These are phyloP conservation scores for Kryptolebias ocellatus DNA, from an alignment of 2,797 vertebrate species.

Conservation along the genomic window DNA sequence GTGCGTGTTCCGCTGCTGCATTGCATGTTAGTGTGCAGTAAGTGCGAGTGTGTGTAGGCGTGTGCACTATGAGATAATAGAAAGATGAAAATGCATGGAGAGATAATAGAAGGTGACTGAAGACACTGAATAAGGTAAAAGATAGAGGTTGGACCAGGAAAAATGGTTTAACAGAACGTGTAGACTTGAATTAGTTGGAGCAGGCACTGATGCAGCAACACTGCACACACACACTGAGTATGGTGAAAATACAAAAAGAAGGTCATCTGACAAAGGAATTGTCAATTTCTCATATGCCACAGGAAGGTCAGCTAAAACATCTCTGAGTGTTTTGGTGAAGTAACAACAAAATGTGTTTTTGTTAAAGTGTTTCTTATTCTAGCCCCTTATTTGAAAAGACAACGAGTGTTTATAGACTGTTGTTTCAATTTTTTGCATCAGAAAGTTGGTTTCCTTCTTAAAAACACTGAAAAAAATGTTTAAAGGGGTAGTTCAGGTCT, in stretches of 20 bases:
- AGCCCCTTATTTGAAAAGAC: background rate
- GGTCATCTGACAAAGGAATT: conserved; percentile 43
- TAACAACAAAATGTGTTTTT: background rate
- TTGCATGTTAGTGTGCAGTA: conserved; percentile 17
- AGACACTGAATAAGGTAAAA: conserved; percentile 42
- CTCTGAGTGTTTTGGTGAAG: background rate
- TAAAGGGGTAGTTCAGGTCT: background rate
- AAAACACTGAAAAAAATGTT: no score
- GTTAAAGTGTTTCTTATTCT: background rate
- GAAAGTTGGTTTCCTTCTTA: no score
- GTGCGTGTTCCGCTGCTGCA: conserved; percentile 23
- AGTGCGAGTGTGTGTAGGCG: conserved; percentile 26
- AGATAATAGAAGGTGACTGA: conserved; percentile 69
- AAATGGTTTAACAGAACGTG: conserved; percentile 65
- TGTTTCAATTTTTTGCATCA: no score
- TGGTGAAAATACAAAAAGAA: conserved; percentile 42
- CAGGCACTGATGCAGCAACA: conserved; percentile 22
- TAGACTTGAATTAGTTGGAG: conserved; percentile 61
- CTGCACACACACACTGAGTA: conserved; percentile 3
- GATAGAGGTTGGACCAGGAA: conserved; percentile 51
- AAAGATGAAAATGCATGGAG: conserved; percentile 30
- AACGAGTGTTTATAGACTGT: background rate
- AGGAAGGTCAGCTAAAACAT: conserved; percentile 32
- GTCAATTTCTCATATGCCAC: conserved; percentile 17
- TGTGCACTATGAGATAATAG: conserved; percentile 51